A percentile compares a stretch with the other conserved stretches of the same genome.
Conservation (phyloP, 2,113 vertebrate species). For the Fulica atra region DNA sequence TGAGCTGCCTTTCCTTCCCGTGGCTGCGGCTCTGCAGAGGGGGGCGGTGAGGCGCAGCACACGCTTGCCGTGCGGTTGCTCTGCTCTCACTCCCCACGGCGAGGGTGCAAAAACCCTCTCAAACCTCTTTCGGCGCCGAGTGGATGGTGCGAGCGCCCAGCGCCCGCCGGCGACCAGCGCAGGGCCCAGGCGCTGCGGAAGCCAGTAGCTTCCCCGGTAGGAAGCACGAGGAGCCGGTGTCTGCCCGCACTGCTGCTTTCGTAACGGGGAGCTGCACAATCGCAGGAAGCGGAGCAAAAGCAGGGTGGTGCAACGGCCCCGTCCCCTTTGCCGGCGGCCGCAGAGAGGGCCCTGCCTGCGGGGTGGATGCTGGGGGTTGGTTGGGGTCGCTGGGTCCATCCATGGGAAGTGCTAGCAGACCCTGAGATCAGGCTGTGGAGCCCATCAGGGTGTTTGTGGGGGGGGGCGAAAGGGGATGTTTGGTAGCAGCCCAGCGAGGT, state of each 20-base stretch:
- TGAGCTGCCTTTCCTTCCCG: rapidly evolving
- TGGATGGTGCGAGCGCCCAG: neutral
- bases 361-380: neutral
- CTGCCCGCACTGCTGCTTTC: neutral
- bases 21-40: neutral
- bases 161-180: rapidly evolving
- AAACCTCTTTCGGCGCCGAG: neutral
- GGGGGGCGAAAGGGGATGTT: too few species aligned
- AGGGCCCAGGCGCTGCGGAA: rapidly evolving
- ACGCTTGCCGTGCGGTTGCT: neutral
- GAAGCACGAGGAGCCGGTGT: rapidly evolving
- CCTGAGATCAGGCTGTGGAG: neutral
- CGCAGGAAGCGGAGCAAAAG: neutral
- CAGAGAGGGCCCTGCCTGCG: neutral
- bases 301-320: neutral
- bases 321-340: rapidly evolving
- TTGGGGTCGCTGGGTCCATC: neutral
- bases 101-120: neutral
- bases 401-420: rapidly evolving
- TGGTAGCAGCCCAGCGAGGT: rapidly evolving
- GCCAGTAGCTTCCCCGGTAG: neutral
- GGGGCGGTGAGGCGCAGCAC: rapidly evolving
- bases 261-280: slow-evolving; percentile 23
- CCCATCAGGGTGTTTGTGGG: rapidly evolving
- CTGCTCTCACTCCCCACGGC: neutral